Evolutionary conservation across 1,140 invertebrate genomes (phyloP), one percentile per base, ranked within the genome.

Genomic region (Bombus huntii): DNA sequence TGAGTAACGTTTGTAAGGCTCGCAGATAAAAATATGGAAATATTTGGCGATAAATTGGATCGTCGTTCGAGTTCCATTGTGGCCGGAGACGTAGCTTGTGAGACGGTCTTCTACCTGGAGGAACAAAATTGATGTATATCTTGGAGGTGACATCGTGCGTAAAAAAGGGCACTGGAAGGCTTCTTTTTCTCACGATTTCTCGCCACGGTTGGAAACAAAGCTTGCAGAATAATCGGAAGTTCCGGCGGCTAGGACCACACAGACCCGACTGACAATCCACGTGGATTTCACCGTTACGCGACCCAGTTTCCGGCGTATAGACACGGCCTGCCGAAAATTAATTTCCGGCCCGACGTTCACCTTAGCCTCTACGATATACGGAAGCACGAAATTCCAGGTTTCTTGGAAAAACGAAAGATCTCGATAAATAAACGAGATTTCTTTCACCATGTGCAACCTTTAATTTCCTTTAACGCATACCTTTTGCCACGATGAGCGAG

Each of bases 221-320:
- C 59, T 83, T 31, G 44, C 62, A 12, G 59, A 39, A 77, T 78
- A 82, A 83, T 77, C 85, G 81, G 81, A 87, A 83, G 85, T 83
- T 73, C 85, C 81, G 53, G 47, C 44, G 28, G 34, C 82, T 57
- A 71, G 31, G 73, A 39, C 53, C 57, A 12, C 25, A 70, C 47
- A 53, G 47, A 53, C 5, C 18, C 47, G 47, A 53, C 47, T 53
- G 47, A 53, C 47, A 22, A 78, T 66, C 53, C 72, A n/a, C 80
- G 57, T 77, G 66, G 47, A 59, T 75, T 87, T 87, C 76, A 87
- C 86, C 86, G 86, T 87, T 87, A 87, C 62, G 4, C 81, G 86
- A 84, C 81, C 86, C 86, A 87, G 75, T 87, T 87, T 83, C 28
- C 65, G 72, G 5, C 44, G 12, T n/a, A 37, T 44, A 65, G 73